phyloP scores from a whole-genome alignment of 2,888 invertebrate genomes.

The Microdon myrmicae region DNA sequence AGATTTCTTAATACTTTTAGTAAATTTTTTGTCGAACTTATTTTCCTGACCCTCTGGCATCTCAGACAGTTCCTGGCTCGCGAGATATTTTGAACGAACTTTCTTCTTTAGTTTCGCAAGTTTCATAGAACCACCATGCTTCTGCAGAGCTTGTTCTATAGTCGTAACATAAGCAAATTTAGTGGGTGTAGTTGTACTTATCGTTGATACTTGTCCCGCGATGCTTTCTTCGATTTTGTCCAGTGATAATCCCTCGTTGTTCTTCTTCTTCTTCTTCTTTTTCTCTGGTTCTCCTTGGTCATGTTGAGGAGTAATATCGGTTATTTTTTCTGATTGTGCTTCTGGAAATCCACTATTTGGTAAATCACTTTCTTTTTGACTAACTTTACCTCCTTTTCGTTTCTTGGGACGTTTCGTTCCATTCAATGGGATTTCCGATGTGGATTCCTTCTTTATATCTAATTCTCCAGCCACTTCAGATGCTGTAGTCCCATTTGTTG shows the following conservation, averaged over 20 bases:
- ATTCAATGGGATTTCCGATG: neutral
- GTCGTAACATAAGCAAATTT: constrained; percentile 57
- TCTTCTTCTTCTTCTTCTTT: constrained; percentile 38
- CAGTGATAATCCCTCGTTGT: neutral
- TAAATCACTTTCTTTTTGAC: constrained; percentile 65
- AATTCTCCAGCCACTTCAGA: neutral
- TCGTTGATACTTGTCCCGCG: constrained; percentile 28
- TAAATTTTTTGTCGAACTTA: constrained; percentile 76
- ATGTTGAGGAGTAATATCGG: neutral
- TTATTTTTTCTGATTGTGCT: constrained; percentile 1
- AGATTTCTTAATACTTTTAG: constrained; percentile 77
- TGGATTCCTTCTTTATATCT: constrained; percentile 5
- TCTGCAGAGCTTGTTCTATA: constrained; percentile 12
- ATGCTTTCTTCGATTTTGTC: constrained; percentile 61
- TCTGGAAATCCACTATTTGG: constrained; percentile 6
- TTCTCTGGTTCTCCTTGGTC: constrained; percentile 11
- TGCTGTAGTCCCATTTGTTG: neutral
- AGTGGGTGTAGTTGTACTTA: constrained; percentile 29
- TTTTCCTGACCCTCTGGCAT: constrained; percentile 68
- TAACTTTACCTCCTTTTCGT: constrained; percentile 61
- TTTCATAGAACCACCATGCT: constrained; percentile 27
- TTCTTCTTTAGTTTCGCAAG: constrained; percentile 81
- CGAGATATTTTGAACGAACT: constrained; percentile 73
- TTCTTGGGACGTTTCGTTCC: constrained; percentile 58
- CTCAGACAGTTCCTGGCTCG: constrained; percentile 64